Evolutionary conservation across 2,888 invertebrate species (phyloP).

Genomic region (Malthinus flaveolus): DNA sequence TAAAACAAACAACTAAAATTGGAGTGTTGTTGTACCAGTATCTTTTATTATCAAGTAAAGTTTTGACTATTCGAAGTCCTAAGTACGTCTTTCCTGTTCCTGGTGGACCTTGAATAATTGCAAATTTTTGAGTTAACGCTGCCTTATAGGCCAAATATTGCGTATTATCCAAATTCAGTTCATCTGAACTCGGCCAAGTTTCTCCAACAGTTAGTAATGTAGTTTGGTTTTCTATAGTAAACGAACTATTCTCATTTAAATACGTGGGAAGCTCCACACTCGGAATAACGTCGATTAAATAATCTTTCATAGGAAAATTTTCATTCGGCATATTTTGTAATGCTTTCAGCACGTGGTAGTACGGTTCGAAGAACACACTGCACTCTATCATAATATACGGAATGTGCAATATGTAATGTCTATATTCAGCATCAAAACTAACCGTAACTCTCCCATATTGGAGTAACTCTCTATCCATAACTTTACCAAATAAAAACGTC

Average conservation of each 20-base stretch:
- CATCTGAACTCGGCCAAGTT: constrained; percentile 56
- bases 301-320: constrained; percentile 68
- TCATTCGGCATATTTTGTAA: constrained; percentile 61
- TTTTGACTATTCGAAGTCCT: constrained; percentile 73
- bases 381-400: constrained; percentile 72
- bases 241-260: constrained; percentile 34
- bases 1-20: constrained; percentile 79
- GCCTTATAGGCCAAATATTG: constrained; percentile 70
- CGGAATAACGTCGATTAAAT: constrained; percentile 62
- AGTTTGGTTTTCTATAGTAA: constrained; percentile 12
- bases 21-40: constrained; percentile 58
- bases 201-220: not conserved
- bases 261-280: constrained; percentile 51
- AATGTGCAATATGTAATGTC: constrained; percentile 37
- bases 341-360: constrained; percentile 71
- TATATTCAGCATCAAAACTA: constrained; percentile 12
- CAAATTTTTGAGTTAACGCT: constrained; percentile 72
- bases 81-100: constrained; percentile 86
- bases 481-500: constrained; percentile 69
- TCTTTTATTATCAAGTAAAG: constrained; percentile 62
- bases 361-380: constrained; percentile 80
- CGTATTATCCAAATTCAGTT: constrained; percentile 63
- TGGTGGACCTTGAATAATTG: constrained; percentile 84
- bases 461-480: constrained; percentile 65
- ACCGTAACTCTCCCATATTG: constrained; percentile 58